Base-by-base conservation (phyloP, 2,113 vertebrate genomes). In the Seriola rivoliana region DNA sequence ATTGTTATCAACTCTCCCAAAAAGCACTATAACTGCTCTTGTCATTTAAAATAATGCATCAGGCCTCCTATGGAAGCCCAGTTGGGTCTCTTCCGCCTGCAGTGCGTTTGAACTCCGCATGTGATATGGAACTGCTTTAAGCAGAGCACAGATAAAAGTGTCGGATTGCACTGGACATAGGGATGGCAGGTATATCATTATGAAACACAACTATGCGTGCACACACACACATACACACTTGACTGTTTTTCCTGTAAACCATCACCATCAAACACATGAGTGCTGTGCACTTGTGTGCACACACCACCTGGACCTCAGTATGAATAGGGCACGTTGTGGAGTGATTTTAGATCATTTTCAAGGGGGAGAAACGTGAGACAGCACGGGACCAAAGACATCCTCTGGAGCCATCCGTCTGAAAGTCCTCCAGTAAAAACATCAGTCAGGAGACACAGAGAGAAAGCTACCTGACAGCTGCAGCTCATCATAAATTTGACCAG, bases 341-440 rank as follows among this genome's bases (percentile, higher is more conserved):
- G 60, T 84, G 81, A 92, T 89, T 85, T 79, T 74, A 78, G 79
- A 87, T 81, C 1, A 72, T 80, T 78, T 89, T 87, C 72, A 78
- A 66, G 72, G 62, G 55, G 71, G 48, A 81, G 88, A 89, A 89
- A 94, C 16, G 21, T 57, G 89, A 92, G 90, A 70, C 59, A 19
- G 72, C 44, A 13, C 21, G 7, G 85, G 83, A 89, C 74, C 46
- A 83, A 90, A 91, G 83, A 85, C 87, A 78, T 91, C 89, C 91
- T 74, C 75, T 67, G 78, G 77, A 85, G 80, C 59, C 80, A 70
- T 72, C 64, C 69, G 60, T 75, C 80, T 80, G 70, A 88, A 65
- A 68, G 77, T 73, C 19, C 80, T 74, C 70, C 88, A 85, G 69
- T 87, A 82, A 93, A 93, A 93, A 89, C 82, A 89, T 91, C 83